phyloP scores from a whole-genome alignment of 1,140 invertebrate genomes.

The Pentalonia nigronervosa region DNA sequence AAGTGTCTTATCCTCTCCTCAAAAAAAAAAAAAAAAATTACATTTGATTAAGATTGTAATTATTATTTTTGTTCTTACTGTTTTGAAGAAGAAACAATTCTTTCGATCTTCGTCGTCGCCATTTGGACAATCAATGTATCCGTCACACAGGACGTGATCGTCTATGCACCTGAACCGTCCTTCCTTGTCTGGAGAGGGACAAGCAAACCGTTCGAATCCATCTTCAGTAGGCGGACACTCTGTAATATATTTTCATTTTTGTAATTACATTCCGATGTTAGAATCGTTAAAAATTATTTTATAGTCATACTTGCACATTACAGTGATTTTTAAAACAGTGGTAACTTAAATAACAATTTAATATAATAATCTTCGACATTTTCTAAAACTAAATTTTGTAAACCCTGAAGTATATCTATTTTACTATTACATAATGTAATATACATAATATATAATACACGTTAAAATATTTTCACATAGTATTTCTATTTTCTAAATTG shows the following conservation, averaged over 20 bases:
- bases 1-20: not conserved
- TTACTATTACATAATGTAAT: not conserved
- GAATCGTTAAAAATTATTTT: not conserved
- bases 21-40: not conserved
- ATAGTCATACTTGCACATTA: not conserved
- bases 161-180: constrained; percentile 94
- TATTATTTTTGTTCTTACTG: constrained; percentile 71
- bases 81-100: constrained; percentile 97
- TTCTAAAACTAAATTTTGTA: not conserved
- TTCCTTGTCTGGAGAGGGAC: constrained; percentile 87
- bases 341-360: not conserved
- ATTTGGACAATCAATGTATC: constrained; percentile 91
- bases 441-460: not conserved
- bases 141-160: constrained; percentile 93
- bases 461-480: not conserved
- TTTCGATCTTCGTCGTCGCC: constrained; percentile 92
- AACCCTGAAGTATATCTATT: not conserved
- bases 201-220: constrained; percentile 92
- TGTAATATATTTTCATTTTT: constrained; percentile 66
- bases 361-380: not conserved
- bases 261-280: not conserved
- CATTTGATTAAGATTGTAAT: not conserved
- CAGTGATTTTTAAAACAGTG: not conserved
- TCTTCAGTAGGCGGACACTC: constrained; percentile 92
- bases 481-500: constrained; percentile 5